Percentiles rank a stretch among this genome's conserved stretches.
These are phyloP conservation scores for Apis laboriosa DNA, from an alignment of 1,140 invertebrate species.

Conservation along the genomic window DNA sequence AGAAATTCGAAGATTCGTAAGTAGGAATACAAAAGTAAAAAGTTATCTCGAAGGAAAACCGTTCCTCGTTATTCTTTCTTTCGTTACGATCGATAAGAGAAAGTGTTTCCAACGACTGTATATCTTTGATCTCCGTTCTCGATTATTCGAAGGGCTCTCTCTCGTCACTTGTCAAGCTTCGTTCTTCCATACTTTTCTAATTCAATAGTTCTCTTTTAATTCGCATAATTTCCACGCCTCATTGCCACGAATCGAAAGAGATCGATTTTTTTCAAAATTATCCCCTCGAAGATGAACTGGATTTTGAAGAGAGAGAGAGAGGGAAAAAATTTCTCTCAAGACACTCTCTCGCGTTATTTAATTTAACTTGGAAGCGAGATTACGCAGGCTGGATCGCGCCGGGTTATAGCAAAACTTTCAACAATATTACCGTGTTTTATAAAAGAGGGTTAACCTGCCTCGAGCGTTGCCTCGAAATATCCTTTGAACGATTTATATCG, in stretches of 20 bases:
- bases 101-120: not conserved
- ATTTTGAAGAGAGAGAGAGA: not conserved
- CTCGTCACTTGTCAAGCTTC: not conserved
- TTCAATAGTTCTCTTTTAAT: not conserved
- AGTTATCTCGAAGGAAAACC: too few species aligned
- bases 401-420: conserved; percentile 25
- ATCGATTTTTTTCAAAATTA: too few species aligned
- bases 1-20: not conserved
- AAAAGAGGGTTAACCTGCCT: not conserved
- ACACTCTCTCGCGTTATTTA: not conserved
- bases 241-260: not conserved
- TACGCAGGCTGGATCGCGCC: not conserved
- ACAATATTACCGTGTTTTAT: not conserved
- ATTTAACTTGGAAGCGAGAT: conserved; percentile 31
- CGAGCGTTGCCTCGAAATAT: not conserved
- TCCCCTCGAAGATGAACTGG: not conserved
- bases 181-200: too few species aligned
- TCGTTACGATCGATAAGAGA: not conserved
- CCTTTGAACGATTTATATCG: not conserved
- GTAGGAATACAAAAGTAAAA: too few species aligned
- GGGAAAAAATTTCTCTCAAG: not conserved
- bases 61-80: not conserved
- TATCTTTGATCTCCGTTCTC: conserved; percentile 22
- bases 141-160: not conserved
- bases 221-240: not conserved